phyloP scores from a whole-genome alignment of 2,888 invertebrate genomes.

The Euspilapteryx auroguttella region DNA sequence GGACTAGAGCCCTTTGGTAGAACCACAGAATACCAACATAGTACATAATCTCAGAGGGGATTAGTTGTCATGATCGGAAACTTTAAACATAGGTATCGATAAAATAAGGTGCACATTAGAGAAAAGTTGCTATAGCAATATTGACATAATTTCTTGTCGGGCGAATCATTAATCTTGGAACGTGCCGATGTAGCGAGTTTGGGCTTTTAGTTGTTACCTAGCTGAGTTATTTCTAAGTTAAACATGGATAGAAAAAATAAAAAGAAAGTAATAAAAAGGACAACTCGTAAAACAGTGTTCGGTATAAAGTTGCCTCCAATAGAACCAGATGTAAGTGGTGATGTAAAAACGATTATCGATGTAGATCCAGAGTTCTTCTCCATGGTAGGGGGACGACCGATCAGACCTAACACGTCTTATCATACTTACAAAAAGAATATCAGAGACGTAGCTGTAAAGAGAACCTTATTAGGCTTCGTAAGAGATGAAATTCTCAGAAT shows the following conservation, averaged over 20 bases:
- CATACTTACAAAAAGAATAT: conserved; percentile 56
- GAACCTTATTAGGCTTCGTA: conserved; percentile 33
- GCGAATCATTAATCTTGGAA: too few species aligned
- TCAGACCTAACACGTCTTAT: conserved; percentile 55
- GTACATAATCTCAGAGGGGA: too few species aligned
- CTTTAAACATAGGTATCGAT: too few species aligned
- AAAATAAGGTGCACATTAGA: not conserved
- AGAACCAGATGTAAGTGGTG: conserved; percentile 16
- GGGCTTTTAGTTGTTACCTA: too few species aligned
- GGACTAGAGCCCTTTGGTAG: too few species aligned
- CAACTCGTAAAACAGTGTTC: conserved; percentile 14
- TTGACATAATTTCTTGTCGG: too few species aligned
- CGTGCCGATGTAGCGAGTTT: too few species aligned
- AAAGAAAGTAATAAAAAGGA: conserved; percentile 1
- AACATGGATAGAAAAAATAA: conserved; percentile 15
- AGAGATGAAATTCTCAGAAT: conserved; percentile 43
- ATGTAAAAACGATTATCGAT: conserved; percentile 58
- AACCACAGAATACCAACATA: too few species aligned
- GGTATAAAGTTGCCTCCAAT: conserved; percentile 42
- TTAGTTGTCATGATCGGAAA: too few species aligned
- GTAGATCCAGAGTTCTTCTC: conserved; percentile 67
- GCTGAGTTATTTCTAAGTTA: not conserved
- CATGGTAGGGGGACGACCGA: conserved; percentile 61
- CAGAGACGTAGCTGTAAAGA: conserved; percentile 36
- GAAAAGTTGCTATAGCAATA: conserved; percentile 29